phyloP scores from a whole-genome alignment of 2,113 vertebrate genomes.

The Trematocara zebra region DNA sequence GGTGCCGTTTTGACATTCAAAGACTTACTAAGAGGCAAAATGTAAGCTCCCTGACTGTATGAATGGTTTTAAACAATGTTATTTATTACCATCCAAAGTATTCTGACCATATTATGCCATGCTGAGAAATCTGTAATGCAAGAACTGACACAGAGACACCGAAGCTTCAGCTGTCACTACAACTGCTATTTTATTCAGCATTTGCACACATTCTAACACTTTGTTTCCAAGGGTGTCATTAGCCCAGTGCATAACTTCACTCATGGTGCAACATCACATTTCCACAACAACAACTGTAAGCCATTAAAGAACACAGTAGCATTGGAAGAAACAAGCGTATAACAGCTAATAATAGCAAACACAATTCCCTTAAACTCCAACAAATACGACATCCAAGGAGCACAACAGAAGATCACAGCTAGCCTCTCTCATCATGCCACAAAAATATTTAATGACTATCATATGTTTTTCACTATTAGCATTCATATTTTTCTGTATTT shows the following conservation, averaged over 20 bases:
- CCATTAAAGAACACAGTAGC: neutral
- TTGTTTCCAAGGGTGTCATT: neutral
- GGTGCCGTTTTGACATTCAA: neutral
- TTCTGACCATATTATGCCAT: neutral
- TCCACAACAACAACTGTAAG: neutral
- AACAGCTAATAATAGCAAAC: neutral
- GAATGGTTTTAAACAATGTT: neutral
- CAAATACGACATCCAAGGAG: neutral
- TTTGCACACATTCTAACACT: neutral
- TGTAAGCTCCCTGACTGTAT: neutral
- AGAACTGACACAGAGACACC: neutral
- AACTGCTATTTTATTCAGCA: neutral
- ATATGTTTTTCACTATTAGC: neutral
- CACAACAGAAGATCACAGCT: neutral
- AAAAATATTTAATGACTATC: neutral
- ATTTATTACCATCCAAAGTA: neutral
- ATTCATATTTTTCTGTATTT: neutral
- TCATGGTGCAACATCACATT: neutral
- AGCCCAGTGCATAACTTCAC: neutral
- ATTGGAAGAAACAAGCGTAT: neutral
- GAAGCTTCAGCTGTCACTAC: neutral
- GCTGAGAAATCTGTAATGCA: neutral
- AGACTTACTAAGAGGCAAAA: neutral
- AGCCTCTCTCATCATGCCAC: neutral
- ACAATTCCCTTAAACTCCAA: neutral